A percentile compares a stretch with the other conserved stretches of the same genome.
These are phyloP conservation scores for Epinephelus awoara DNA, from an alignment of 2,797 vertebrate genomes.

Conservation along the genomic window DNA sequence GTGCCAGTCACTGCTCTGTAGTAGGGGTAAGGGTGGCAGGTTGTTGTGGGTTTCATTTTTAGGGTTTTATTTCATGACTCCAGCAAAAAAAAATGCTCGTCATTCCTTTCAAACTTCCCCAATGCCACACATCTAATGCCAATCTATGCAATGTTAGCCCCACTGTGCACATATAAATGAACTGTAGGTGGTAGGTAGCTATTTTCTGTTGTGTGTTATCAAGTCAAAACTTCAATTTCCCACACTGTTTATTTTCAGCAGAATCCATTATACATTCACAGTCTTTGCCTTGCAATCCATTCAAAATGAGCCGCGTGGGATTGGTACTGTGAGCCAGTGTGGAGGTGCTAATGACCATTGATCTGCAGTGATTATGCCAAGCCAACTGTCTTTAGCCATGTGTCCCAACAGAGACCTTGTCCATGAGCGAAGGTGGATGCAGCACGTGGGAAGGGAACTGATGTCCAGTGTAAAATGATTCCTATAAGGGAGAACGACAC, in stretches of 20 bases:
- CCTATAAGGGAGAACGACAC: not conserved
- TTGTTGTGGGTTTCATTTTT: not conserved
- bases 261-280: not conserved
- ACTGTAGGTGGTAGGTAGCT: not conserved
- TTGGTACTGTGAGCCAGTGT: constrained; percentile 17
- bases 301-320: constrained; percentile 8
- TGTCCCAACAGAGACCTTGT: constrained; percentile 47
- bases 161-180: not conserved
- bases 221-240: not conserved
- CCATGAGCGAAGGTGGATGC: not conserved
- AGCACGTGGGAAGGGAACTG: constrained; percentile 8
- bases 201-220: not conserved
- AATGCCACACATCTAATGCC: not conserved
- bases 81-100: not conserved
- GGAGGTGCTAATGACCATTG: constrained; percentile 48
- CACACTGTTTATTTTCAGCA: not conserved
- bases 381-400: constrained; percentile 25
- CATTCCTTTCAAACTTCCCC: not conserved
- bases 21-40: not conserved
- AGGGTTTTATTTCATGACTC: not conserved
- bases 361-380: constrained; percentile 54
- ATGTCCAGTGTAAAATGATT: not conserved
- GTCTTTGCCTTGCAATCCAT: not conserved
- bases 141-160: not conserved
- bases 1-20: not conserved